Evolutionary conservation across 2,888 invertebrate genomes (phyloP), one percentile per base, ranked within the genome.

Genomic region (Cynaeus angustus): DNA sequence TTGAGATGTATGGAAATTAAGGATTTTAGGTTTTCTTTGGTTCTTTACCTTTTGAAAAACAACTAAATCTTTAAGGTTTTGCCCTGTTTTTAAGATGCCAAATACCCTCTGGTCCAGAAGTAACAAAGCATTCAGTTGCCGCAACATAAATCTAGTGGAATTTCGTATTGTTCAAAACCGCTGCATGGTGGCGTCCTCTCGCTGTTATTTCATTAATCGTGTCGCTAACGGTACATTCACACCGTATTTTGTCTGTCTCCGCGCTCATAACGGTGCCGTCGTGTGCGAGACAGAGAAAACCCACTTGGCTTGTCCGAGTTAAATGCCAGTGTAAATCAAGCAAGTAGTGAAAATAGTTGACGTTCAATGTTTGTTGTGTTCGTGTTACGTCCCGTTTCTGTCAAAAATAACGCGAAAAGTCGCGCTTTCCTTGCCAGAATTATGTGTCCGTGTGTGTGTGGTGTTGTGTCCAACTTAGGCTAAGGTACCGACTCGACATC

Each of bases 341-440:
- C 56, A 66, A 55, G 66, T 66, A 55, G 56, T 70, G 70, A 66
- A 68, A 79, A 76, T 76, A 79, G 79, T 80, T 79, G 78, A 79
- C 76, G 78, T 78, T 74, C 76, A 76, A 77, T 79, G 80, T 78
- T 79, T 78, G 77, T 77, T 78, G 75, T 72, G 77, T 77, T 75
- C 74, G 78, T 76, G 76, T 28, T 53, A 21, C 38, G 66, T 66
- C 56, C 55, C 8, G 7, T 28, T 55, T 56, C 69, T 64, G 65
- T 69, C 69, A 65, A 69, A 68, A 68, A 64, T 41, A 21, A 13
- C 52, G 64, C 64, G 50, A 62, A 62, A 62, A 62, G 38, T 62
- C 28, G 50, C 58, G 43, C 43, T 58, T 41, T 45, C 14, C 30
- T 12, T 2, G 10, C 28, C 14, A 21, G 12, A 2, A 46, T 45